Evolutionary conservation across 2,797 vertebrate genomes (phyloP), one percentile per base, ranked within the genome.

Genomic region (Xerus rutilus): DNA sequence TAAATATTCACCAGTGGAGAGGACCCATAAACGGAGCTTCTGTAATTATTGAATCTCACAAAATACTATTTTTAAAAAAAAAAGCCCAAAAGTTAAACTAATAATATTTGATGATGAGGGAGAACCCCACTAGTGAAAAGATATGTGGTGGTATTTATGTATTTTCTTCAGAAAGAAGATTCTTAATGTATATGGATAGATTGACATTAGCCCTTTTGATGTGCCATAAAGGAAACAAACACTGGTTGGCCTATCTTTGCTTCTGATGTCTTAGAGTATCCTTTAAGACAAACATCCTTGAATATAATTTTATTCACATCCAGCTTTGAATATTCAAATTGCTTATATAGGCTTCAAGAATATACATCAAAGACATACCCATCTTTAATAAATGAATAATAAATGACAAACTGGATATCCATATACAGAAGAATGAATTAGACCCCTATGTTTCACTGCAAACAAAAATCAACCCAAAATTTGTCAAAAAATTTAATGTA

Each of bases 211-310:
- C n/a, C 18, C 45, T 95, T 67, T 89, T 62, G 7, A 86, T 12
- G 57, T 91, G 3, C 17, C 28, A 52, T 62, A 72, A 94, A 93
- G 64, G 32, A 92, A 82, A 83, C 9, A 93, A 76, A 93, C 3
- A 79, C 7, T 64, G 9, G 23, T 28, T 90, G 49, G 7, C 32
- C 32, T 84, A 79, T 54, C 30, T 76, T 95, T 95, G 13, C 25
- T 89, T 89, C 76, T 89, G 45, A 84, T 57, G 23, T 39, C 25
- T 79, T 57, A 78, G 32, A 67, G 86, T 74, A 76, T 72, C 32
- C 49, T 78, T 95, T 81, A 90, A 76, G 65, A 95, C 89, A 96
- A 67, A 6, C 13, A 91, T 10, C 45, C 65, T 73, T 82, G 18
- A 87, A 65, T 74, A 93, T 57, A 77, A 14, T 59, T 89, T 94